Percentiles rank a stretch among this genome's conserved stretches.
phyloP scores from a whole-genome alignment of 2,888 invertebrate species.

The Fragum whitleyi region DNA sequence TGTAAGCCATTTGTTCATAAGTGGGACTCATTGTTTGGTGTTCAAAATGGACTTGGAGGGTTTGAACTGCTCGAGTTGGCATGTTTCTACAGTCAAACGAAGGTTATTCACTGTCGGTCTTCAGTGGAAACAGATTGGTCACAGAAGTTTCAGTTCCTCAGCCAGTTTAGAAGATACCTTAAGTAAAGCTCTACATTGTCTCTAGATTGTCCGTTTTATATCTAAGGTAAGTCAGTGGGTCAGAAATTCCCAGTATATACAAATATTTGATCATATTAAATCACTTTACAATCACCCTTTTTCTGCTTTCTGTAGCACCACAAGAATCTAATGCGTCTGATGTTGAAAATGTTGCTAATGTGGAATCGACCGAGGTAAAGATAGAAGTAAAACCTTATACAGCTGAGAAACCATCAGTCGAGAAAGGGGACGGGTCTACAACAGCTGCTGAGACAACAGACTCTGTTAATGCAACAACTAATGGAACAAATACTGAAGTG shows the following conservation, averaged over 20 bases:
- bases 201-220: no score
- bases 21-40: no score
- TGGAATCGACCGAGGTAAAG: constrained; percentile 18
- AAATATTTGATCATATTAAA: constrained; percentile 4
- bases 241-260: not conserved
- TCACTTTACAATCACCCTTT: constrained; percentile 56
- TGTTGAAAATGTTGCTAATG: constrained; percentile 18
- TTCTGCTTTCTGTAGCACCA: constrained; percentile 69
- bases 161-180: no score
- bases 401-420: constrained; percentile 29
- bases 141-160: no score
- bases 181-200: no score
- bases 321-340: constrained; percentile 49
- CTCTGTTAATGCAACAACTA: not conserved
- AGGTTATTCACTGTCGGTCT: no score
- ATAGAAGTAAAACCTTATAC: constrained; percentile 8
- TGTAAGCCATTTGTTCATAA: no score
- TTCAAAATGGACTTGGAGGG: no score
- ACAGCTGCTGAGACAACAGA: not conserved
- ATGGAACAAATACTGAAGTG: not conserved
- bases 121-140: no score
- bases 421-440: constrained; percentile 19
- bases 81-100: no score
- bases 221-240: constrained; percentile 16
- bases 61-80: no score